Conservation (phyloP, 1,140 invertebrate genomes). For the Drosophila arawakana region DNA sequence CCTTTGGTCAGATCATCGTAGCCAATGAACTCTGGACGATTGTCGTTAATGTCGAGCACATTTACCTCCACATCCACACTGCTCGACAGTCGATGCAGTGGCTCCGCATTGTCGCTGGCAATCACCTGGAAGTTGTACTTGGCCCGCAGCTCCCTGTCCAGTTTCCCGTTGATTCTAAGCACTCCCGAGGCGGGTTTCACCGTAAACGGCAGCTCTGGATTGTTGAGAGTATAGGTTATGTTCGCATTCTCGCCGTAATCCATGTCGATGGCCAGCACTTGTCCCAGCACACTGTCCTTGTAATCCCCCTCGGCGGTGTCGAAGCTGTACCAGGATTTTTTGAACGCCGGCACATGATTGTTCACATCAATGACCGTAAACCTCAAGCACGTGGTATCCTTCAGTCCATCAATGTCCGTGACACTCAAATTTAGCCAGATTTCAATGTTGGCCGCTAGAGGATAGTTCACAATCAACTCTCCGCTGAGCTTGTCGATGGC, state of each 20-base stretch:
- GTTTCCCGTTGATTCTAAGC: constrained; percentile 89
- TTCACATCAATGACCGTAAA: constrained; percentile 92
- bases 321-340: constrained; percentile 92
- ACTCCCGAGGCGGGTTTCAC: constrained; percentile 90
- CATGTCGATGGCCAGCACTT: constrained; percentile 90
- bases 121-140: constrained; percentile 90
- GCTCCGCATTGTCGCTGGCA: constrained; percentile 90
- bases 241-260: constrained; percentile 92
- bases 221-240: constrained; percentile 89
- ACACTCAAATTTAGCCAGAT: constrained; percentile 92
- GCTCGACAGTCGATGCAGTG: constrained; percentile 87
- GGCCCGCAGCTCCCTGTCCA: constrained; percentile 91
- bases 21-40: constrained; percentile 89
- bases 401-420: constrained; percentile 90
- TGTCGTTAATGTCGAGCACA: constrained; percentile 92
- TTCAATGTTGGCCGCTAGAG: constrained; percentile 90
- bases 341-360: constrained; percentile 93
- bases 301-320: constrained; percentile 92
- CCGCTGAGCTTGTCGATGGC: constrained; percentile 90
- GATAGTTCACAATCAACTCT: constrained; percentile 90
- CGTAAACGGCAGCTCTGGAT: constrained; percentile 89
- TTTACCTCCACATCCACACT: constrained; percentile 92
- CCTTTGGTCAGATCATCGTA: constrained; percentile 87
- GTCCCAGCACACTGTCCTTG: constrained; percentile 89
- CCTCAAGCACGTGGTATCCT: constrained; percentile 89